Conservation (phyloP, 2,888 invertebrate genomes). For the Euclidia mi region DNA sequence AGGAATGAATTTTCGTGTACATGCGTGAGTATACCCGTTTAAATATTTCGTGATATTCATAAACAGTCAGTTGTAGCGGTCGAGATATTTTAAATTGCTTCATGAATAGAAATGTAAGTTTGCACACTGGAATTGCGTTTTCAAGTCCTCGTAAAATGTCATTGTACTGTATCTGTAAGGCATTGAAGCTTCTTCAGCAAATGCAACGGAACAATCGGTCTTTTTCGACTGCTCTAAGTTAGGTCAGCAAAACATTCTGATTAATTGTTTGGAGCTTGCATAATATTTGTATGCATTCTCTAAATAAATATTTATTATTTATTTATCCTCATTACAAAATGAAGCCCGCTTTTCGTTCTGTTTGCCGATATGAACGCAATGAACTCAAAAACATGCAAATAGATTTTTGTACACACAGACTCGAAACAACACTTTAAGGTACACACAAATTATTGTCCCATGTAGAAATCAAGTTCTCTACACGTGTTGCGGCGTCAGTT, state of each 20-base stretch:
- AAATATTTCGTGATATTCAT: conserved; percentile 69
- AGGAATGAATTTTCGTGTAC: conserved; percentile 42
- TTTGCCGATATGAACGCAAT: no score
- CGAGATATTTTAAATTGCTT: conserved; percentile 76
- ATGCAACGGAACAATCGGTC: background rate
- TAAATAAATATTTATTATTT: background rate
- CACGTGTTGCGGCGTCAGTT: no score
- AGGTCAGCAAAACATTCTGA: no score
- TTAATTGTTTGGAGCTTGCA: no score
- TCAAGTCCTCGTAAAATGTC: conserved; percentile 25
- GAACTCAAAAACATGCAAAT: no score
- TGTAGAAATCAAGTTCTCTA: no score
- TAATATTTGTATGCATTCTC: no score
- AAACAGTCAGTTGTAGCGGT: conserved; percentile 64
- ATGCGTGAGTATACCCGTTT: conserved; percentile 56
- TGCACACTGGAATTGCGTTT: conserved; percentile 30
- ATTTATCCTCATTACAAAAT: conserved; percentile 66
- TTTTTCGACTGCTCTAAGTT: no score
- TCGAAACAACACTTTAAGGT: no score
- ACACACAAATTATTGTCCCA: no score
- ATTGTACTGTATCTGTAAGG: background rate
- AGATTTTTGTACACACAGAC: no score
- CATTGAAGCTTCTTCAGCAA: background rate
- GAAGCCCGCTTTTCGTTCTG: no score
- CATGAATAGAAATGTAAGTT: conserved; percentile 73